phyloP scores from a whole-genome alignment of 2,113 vertebrate species.

The Sigmodon hispidus region DNA sequence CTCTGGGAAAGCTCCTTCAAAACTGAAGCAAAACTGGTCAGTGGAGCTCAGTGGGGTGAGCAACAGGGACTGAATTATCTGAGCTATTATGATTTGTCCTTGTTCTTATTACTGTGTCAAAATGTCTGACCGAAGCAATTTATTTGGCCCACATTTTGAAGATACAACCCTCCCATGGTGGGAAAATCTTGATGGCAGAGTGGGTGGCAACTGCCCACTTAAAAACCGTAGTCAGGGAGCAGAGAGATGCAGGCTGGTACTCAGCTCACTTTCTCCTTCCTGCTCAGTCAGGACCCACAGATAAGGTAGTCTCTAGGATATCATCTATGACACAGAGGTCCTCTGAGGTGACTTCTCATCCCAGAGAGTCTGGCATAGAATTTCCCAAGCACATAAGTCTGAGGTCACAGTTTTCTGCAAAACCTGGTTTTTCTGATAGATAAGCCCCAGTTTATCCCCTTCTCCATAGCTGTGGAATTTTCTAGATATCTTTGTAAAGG shows the following conservation, averaged over 20 bases:
- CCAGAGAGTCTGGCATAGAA: not conserved
- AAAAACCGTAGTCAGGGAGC: not conserved
- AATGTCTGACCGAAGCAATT: not conserved
- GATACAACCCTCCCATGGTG: not conserved
- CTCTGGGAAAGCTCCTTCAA: not conserved
- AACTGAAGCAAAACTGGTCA: not conserved
- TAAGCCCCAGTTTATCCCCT: not conserved
- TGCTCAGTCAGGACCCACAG: not conserved
- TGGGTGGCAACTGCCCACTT: no score
- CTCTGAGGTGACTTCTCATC: not conserved
- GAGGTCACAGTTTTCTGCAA: not conserved
- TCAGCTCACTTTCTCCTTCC: not conserved
- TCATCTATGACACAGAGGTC: not conserved
- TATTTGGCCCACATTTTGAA: not conserved
- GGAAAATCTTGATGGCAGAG: not conserved
- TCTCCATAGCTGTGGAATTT: not conserved
- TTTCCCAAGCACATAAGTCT: not conserved
- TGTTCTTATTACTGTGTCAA: not conserved
- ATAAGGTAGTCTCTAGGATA: not conserved
- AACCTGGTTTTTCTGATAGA: not conserved
- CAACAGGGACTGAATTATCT: conserved; percentile 36
- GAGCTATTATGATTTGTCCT: not conserved
- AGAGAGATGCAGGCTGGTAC: not conserved
- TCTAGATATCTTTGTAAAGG: not conserved
- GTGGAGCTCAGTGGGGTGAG: not conserved